These are phyloP conservation scores for Palythoa grandis DNA, from an alignment of 92 coral and sea anemone species.

Conservation along the genomic window DNA sequence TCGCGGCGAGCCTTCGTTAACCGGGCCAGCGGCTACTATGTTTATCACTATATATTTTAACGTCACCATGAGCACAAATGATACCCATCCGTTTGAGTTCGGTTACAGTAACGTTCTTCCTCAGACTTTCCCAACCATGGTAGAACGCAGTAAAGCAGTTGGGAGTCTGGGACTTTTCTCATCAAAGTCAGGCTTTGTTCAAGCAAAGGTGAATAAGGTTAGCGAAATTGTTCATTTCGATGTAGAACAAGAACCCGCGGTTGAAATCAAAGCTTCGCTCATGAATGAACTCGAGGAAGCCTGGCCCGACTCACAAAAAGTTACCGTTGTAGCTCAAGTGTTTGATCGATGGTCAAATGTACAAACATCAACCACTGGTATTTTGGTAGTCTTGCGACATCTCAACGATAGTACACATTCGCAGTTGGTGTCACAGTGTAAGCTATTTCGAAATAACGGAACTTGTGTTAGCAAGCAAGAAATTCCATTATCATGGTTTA, in stretches of 20 bases:
- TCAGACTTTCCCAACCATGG: conserved; percentile 21
- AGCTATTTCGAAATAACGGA: conserved; percentile 41
- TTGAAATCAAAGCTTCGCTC: conserved; percentile 31
- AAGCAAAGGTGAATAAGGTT: conserved; percentile 20
- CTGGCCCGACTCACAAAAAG: conserved; percentile 51
- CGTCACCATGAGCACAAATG: conserved; percentile 43
- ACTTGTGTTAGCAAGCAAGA: conserved; percentile 40
- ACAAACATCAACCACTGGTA: conserved; percentile 31
- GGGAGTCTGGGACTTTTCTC: conserved; percentile 47
- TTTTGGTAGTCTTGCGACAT: conserved; percentile 41
- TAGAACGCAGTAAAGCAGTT: conserved; percentile 23
- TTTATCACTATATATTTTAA: conserved; percentile 38
- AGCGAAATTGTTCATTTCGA: conserved; percentile 8
- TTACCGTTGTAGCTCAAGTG: conserved; percentile 47
- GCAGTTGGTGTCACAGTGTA: conserved; percentile 29
- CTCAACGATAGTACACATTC: conserved; percentile 23
- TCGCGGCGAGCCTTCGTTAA: conserved; percentile 51
- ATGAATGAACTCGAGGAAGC: conserved; percentile 38
- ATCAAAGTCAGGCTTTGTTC: conserved; percentile 33
- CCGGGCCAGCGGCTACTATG: conserved; percentile 39
- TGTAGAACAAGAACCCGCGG: conserved; percentile 35
- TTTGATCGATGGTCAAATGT: conserved; percentile 41
- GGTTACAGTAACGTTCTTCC: conserved; percentile 35
- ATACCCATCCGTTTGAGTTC: conserved; percentile 34
- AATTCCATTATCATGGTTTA: conserved; percentile 54